Evolutionary conservation across 1,140 invertebrate species (phyloP).

Genomic region (Apis dorsata): DNA sequence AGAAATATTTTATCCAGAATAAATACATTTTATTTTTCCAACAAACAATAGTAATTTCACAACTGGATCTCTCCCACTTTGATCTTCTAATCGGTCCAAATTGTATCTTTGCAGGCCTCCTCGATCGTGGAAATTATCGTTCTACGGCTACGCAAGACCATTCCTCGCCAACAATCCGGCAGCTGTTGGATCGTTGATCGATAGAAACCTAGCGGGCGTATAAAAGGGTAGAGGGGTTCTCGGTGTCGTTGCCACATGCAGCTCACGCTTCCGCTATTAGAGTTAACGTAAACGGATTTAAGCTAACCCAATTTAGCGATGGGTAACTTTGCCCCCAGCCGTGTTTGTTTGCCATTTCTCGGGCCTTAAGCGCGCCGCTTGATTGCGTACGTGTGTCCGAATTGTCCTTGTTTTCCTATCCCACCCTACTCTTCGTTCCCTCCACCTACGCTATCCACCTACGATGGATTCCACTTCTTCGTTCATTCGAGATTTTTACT

Average conservation of each 20-base stretch:
- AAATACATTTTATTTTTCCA: too few species aligned
- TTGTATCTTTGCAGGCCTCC: background rate
- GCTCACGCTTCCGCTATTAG: conserved; percentile 76
- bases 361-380: conserved; percentile 54
- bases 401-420: conserved; percentile 28
- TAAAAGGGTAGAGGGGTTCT: background rate
- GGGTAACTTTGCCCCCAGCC: conserved; percentile 72
- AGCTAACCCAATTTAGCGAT: conserved; percentile 78
- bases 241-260: conserved; percentile 61
- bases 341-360: conserved; percentile 70
- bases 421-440: background rate
- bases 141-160: background rate
- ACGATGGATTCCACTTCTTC: too few species aligned
- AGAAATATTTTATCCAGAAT: too few species aligned
- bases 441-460: too few species aligned
- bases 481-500: too few species aligned
- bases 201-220: conserved; percentile 1
- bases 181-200: conserved; percentile 17
- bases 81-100: too few species aligned
- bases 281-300: conserved; percentile 79
- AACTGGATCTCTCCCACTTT: too few species aligned
- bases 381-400: conserved; percentile 58
- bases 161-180: background rate
- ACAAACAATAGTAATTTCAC: too few species aligned
- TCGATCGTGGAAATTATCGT: background rate